Evolutionary conservation across 2,888 invertebrate species (phyloP), one percentile per base, ranked within the genome.

Genomic region (Flexamia atlantica): DNA sequence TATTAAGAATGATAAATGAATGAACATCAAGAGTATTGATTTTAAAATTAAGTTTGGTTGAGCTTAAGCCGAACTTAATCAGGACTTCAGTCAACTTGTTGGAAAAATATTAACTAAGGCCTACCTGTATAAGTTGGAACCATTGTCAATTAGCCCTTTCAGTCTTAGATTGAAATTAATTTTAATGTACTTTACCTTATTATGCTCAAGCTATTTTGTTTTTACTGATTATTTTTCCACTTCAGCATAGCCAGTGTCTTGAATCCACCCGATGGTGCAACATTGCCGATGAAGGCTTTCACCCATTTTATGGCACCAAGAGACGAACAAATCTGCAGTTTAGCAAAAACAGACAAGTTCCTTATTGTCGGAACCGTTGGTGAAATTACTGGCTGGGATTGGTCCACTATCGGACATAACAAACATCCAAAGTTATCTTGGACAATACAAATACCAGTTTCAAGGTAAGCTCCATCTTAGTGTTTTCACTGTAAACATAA

Each of bases 331-430:
- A 92, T 96, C 70, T 94, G 94, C 89, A 94, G 95, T 89, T 90
- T 96, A 88, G 90, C 92, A 0, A 92, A 93, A 2, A 94, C 94
- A 0, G 92, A 94, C 0, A 92, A 93, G 87, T 95, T 94, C 89
- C 90, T 97, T 1, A 91, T 97, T 46, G 92, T 94, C 81, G 97
- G 97, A 70, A 93, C 95, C 3, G 93, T 94, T 70, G 96, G 96
- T 46, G 93, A 95, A 88, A 95, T 98, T 76, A 91, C 91, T 85
- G 97, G 95, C 1, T 95, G 94, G 93, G 93, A 94, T 81, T 96
- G 96, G 95, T 95, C 95, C 89, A 91, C 92, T 50, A 91, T 95
- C 9, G 91, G 93, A 79, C 92, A 93, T 0, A 92, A 91, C 87
- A 94, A 93, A 88, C 90, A n/a, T 88, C 89, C 86, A 89, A 90